Percentiles rank a stretch among this genome's conserved stretches.
These are phyloP conservation scores for Turritopsis dohrnii DNA, from an alignment of 30 jellyfish, hydroid and myxozoan genomes.

Conservation along the genomic window DNA sequence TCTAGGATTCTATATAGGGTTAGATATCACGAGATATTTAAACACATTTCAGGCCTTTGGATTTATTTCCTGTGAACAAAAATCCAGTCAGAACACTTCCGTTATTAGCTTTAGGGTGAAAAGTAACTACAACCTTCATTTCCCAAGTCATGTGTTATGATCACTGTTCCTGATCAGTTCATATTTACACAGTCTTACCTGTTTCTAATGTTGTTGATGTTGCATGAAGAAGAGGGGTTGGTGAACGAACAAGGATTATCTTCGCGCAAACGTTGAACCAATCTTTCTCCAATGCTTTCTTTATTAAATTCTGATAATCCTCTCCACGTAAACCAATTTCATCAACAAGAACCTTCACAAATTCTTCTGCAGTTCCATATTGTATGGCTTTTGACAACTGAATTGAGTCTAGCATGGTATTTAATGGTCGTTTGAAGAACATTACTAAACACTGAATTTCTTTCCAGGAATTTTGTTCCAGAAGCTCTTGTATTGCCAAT, in stretches of 20 bases:
- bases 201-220: not conserved
- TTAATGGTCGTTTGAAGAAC: not conserved
- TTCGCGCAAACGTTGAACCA: constrained; percentile 1
- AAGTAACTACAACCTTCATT: too few relatives aligned
- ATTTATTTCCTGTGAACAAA: too few relatives aligned
- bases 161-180: too few relatives aligned
- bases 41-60: too few relatives aligned
- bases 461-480: not conserved
- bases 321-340: not conserved
- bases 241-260: not conserved
- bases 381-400: not conserved
- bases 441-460: not conserved
- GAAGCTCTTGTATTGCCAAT: not conserved
- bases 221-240: not conserved
- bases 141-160: too few relatives aligned
- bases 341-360: not conserved
- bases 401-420: not conserved
- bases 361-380: not conserved
- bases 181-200: not conserved
- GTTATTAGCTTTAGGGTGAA: too few relatives aligned
- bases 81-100: too few relatives aligned
- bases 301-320: not conserved
- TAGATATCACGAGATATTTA: too few relatives aligned
- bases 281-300: not conserved
- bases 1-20: too few relatives aligned